A percentile compares a stretch with the other conserved stretches of the same genome.
Evolutionary conservation across 2,113 vertebrate genomes (phyloP).

Genomic region (Zeus faber): DNA sequence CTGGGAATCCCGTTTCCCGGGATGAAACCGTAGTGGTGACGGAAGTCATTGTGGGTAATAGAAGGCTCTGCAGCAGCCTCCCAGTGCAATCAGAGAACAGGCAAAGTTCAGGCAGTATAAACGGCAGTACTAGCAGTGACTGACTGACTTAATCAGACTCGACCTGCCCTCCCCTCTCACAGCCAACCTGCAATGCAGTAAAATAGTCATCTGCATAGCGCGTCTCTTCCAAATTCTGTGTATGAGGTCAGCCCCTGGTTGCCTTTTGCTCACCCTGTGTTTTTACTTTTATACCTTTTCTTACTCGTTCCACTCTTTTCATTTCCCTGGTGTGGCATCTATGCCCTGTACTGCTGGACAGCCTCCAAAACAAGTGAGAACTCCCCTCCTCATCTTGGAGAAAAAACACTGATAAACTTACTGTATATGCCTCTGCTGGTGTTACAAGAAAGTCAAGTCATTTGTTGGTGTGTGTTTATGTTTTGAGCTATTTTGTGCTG

Average conservation of each 20-base stretch:
- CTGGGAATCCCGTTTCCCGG: no score
- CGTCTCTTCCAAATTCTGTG: constrained; percentile 18
- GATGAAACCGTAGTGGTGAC: not conserved
- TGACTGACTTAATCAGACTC: constrained; percentile 46
- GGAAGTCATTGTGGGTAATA: constrained; percentile 32
- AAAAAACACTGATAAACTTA: no score
- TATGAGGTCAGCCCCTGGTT: no score
- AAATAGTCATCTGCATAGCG: constrained; percentile 44
- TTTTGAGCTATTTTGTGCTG: not conserved
- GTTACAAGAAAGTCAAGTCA: no score
- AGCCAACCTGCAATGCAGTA: constrained; percentile 59
- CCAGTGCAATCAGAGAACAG: constrained; percentile 54
- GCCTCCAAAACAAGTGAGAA: not conserved
- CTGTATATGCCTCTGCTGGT: no score
- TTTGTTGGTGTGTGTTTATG: no score
- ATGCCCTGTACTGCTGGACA: not conserved
- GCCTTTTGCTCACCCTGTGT: no score
- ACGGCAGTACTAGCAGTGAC: constrained; percentile 31
- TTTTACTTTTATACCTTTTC: no score
- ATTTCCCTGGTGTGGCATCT: not conserved
- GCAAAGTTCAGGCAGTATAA: constrained; percentile 60
- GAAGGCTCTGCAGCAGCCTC: constrained; percentile 33
- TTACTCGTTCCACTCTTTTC: no score
- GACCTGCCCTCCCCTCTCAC: constrained; percentile 17
- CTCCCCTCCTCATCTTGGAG: no score